Evolutionary conservation across 2,888 invertebrate genomes (phyloP), one percentile per base, ranked within the genome.

Genomic region (Xestoiulus laeticollis): DNA sequence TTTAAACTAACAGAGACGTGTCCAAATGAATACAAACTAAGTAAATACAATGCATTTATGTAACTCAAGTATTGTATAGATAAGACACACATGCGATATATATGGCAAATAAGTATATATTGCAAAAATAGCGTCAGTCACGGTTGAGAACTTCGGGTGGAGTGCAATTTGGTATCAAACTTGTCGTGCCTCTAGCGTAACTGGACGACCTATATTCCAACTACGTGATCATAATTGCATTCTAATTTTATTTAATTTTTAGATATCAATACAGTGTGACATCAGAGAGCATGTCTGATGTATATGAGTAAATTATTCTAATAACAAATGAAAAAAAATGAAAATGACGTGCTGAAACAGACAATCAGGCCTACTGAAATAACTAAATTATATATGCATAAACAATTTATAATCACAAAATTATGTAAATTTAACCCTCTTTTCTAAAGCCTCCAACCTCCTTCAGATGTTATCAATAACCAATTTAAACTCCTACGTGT

Each of bases 171-270:
- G 12, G 16, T 12, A 30, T 30, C 78, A 30, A 78, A 16, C 78
- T 78, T 32, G 26, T 78, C 78, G 78, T 78, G 78, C 78, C 30
- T 78, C 78, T 30, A 78, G 78, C 78, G 78, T 78, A 78, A 78
- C 78, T 78, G 78, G 78, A 78, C 78, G 78, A 78, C 78, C 78
- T 78, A 26, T 26, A 78, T 78, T 78, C 30, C 68, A 30, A 30
- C 16, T 32, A 78, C 30, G 78, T 78, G 78, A 78, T 78, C 78
- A 30, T 30, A 78, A 78, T 30, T 78, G 78, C 30, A 78, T 78
- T 78, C 14, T 14, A 78, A 14, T 30, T 38, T 78, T 78, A 4
- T 30, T 30, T 16, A 30, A 30, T 30, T 78, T 78, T 78, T 16
- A 30, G 30, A 30, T 16, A 78, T 78, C 78, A 78, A 78, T 78